Base-by-base conservation (phyloP, 1,140 invertebrate genomes). In the Caerostris darwini region DNA sequence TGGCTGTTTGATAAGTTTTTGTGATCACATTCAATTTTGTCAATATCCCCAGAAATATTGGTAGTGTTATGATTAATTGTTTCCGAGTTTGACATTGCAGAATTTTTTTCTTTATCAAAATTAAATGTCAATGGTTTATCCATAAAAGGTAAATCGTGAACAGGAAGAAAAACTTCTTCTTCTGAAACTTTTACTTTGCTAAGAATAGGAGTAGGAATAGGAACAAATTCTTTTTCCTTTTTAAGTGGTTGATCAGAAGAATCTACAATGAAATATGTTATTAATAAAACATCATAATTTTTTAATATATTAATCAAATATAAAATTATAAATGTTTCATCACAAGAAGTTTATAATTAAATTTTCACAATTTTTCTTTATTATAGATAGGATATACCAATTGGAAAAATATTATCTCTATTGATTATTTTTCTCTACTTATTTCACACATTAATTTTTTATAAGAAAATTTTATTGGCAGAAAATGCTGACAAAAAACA, bases 61-160 rank as follows among this genome's bases (percentile, higher is more conserved):
- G 34, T 34, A 17, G 14, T n/a, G 0, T 5, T 67, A 67, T n/a
- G n/a, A 17, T 67, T 67, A 5, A 17, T 50, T 77, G 71, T 3
- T 5, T 77, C 3, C 14, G 34, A 77, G 14, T 50, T 53, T 53
- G 12, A 34, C 34, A 10, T 5, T 82, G n/a, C 4, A 34, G 77
- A 7, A 53, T 10, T 17, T 50, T 88, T 67, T 67, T 64, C 17
- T 53, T 61, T 53, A 53, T 54, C 34, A 69, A 61, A 71, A 58
- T 14, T 82, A 59, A 91, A 92, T 19, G 59, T 50, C n/a, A 92
- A 85, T n/a, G 90, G 90, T 92, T 92, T 50, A 50, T 92, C 12
- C 90, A 92, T 92, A 50, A 67, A 54, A 67, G 50, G 50, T 19
- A 83, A 61, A 10, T 71, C n/a, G n/a, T 3, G 7, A 56, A 91